Conservation (phyloP, 2,797 vertebrate genomes). For the Sebastes elongatus region DNA sequence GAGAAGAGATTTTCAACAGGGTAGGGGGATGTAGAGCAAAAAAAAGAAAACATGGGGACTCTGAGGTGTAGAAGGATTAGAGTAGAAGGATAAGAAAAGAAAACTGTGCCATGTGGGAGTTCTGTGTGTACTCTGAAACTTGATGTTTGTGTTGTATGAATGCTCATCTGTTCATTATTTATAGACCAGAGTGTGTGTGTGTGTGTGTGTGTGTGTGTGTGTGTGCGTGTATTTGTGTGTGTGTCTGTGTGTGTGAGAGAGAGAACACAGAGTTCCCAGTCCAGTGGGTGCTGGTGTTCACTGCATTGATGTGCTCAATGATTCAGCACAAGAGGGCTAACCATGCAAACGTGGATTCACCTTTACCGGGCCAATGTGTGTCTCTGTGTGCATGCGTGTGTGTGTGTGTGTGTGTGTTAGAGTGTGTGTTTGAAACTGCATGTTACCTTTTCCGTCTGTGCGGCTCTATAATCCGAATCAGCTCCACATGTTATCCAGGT, state of each 20-base stretch:
- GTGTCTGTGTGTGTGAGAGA: not conserved
- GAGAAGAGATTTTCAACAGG: not conserved
- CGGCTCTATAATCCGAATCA: constrained; percentile 77
- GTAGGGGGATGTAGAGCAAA: constrained; percentile 4
- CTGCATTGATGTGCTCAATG: constrained; percentile 65
- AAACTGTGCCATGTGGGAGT: constrained; percentile 25
- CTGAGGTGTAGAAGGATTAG: constrained; percentile 3
- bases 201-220: no score
- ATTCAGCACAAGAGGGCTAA: constrained; percentile 67
- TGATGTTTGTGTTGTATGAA: constrained; percentile 45
- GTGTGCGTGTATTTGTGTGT: no score
- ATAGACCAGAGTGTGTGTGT: constrained; percentile 8
- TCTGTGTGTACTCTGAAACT: constrained; percentile 26
- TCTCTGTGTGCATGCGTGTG: not conserved
- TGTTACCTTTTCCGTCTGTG: constrained; percentile 80
- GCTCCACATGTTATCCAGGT: constrained; percentile 79
- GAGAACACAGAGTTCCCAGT: constrained; percentile 47
- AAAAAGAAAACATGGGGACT: not conserved
- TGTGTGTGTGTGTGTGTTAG: not conserved
- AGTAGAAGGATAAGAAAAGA: constrained; percentile 30
- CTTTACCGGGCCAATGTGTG: constrained; percentile 18
- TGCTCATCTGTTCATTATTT: constrained; percentile 70
- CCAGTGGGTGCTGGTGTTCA: constrained; percentile 58
- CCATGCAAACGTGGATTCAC: constrained; percentile 53
- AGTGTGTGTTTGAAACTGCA: constrained; percentile 19